Conservation (phyloP, 2,113 vertebrate genomes). For the Lagopus leucura region DNA sequence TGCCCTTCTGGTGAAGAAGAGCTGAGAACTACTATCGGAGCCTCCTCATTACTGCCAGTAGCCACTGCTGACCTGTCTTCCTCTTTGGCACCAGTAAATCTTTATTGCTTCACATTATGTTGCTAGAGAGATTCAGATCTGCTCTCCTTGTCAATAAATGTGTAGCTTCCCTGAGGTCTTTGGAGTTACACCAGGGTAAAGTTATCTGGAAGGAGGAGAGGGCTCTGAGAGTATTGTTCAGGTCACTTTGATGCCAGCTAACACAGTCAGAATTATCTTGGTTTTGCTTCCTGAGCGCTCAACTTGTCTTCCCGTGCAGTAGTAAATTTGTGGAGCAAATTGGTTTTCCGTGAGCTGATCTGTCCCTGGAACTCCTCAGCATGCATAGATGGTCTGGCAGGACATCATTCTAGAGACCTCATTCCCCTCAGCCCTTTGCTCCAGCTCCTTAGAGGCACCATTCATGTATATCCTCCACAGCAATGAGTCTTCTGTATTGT, state of each 20-base stretch:
- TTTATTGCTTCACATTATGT: not conserved
- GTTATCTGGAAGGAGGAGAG: not conserved
- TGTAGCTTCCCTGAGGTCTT: not conserved
- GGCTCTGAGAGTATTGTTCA: not conserved
- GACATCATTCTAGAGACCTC: not conserved
- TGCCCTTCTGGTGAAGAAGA: not conserved
- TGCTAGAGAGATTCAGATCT: not conserved
- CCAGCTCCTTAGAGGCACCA: not conserved
- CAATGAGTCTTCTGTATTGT: not conserved
- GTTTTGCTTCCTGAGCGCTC: not conserved
- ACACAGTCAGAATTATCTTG: not conserved
- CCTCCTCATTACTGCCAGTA: not conserved
- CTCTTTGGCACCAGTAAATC: not conserved
- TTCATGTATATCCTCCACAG: not conserved
- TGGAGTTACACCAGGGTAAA: not conserved
- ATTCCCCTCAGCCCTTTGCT: not conserved
- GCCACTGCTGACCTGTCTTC: not conserved
- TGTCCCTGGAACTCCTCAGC: not conserved
- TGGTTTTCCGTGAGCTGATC: not conserved
- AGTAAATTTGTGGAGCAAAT: not conserved
- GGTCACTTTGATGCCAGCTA: not conserved
- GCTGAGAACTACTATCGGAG: not conserved
- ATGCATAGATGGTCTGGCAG: not conserved
- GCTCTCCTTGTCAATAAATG: not conserved
- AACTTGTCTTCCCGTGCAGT: not conserved